phyloP scores from a whole-genome alignment of 1,140 invertebrate genomes.

The Phymorhynchus buccinoides region DNA sequence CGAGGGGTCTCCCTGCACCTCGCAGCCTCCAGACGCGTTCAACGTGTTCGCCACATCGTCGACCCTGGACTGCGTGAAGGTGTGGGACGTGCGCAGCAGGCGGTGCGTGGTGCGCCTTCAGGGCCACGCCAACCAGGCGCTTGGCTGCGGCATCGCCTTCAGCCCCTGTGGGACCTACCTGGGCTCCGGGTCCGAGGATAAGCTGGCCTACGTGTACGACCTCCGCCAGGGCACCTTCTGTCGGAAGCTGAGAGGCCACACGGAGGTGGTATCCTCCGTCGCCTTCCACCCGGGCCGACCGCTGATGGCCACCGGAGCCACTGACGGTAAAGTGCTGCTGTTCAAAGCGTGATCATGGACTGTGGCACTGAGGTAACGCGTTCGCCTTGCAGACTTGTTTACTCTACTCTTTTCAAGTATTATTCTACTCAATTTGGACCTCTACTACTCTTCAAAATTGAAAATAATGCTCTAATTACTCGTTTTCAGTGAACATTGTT shows the following conservation, averaged over 20 bases:
- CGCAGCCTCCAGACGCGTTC: slow-evolving; percentile 67
- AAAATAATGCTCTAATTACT: too few relatives aligned
- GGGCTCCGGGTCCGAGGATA: slow-evolving; percentile 71
- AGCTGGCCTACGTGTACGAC: slow-evolving; percentile 69
- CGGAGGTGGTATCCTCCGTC: slow-evolving; percentile 69
- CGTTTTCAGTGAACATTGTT: too few relatives aligned
- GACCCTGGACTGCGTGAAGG: slow-evolving; percentile 71
- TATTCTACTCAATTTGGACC: too few relatives aligned
- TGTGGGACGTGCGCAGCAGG: slow-evolving; percentile 73
- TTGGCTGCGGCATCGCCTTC: slow-evolving; percentile 67
- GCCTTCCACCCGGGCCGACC: slow-evolving; percentile 67
- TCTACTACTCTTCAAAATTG: too few relatives aligned
- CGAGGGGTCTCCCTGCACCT: slow-evolving; percentile 70
- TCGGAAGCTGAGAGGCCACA: slow-evolving; percentile 64
- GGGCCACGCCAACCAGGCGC: slow-evolving; percentile 67
- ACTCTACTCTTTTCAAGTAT: too few relatives aligned
- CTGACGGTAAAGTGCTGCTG: slow-evolving; percentile 44
- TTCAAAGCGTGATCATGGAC: slow-evolving; percentile 24
- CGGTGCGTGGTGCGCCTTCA: slow-evolving; percentile 68
- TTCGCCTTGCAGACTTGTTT: too few relatives aligned
- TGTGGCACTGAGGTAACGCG: too few relatives aligned
- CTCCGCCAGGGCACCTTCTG: slow-evolving; percentile 63
- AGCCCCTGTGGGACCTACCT: slow-evolving; percentile 71
- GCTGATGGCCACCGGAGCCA: slow-evolving; percentile 44
- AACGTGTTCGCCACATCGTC: slow-evolving; percentile 72